Percentiles rank a stretch among this genome's conserved stretches.
phyloP scores from a whole-genome alignment of 2,113 vertebrate species.

The Porphyrio hochstetteri region DNA sequence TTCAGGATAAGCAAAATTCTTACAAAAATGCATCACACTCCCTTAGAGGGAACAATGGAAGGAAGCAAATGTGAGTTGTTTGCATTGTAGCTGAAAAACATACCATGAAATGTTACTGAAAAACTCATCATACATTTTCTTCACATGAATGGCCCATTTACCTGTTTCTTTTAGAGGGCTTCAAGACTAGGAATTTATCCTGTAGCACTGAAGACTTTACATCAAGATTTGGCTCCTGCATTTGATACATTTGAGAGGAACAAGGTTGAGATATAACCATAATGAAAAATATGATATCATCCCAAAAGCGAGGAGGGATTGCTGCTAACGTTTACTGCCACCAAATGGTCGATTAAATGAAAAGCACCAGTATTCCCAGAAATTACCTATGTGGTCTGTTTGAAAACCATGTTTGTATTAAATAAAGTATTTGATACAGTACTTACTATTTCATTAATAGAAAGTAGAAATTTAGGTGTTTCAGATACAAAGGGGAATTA shows the following conservation, averaged over 20 bases:
- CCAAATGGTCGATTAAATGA: conserved; percentile 64
- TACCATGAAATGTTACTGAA: background rate
- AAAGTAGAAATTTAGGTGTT: background rate
- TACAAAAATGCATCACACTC: background rate
- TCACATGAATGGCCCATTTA: background rate
- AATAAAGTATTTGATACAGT: background rate
- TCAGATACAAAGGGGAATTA: background rate
- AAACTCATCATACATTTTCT: background rate
- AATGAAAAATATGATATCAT: background rate
- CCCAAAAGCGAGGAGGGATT: background rate
- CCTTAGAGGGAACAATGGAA: background rate
- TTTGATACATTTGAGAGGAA: background rate
- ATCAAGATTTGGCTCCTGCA: background rate
- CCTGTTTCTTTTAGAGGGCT: background rate
- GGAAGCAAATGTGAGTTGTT: background rate
- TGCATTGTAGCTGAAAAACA: background rate
- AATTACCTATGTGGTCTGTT: background rate
- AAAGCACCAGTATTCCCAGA: conserved; percentile 24
- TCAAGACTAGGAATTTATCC: background rate
- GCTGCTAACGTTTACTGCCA: conserved; percentile 71
- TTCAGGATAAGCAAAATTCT: background rate
- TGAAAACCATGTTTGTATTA: background rate
- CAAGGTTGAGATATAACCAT: background rate
- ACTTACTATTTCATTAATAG: background rate
- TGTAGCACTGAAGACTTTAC: background rate